phyloP scores from a whole-genome alignment of 2,797 vertebrate species.

The Halcyon badia region DNA sequence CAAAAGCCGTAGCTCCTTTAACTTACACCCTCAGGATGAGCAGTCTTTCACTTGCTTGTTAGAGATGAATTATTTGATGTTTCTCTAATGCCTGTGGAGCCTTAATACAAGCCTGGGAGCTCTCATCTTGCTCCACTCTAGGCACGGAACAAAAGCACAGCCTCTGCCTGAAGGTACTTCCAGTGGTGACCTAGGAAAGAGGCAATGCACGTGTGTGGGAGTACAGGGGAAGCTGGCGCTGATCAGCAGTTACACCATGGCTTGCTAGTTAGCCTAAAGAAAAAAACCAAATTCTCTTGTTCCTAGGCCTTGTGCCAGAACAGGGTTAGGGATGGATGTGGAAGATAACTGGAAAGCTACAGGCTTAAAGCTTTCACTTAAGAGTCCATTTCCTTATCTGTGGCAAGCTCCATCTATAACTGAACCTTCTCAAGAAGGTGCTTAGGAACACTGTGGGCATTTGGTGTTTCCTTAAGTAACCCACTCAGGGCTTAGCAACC shows the following conservation, averaged over 20 bases:
- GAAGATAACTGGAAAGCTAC: neutral
- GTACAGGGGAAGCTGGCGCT: neutral
- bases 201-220: rapidly evolving
- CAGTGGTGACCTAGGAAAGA: neutral
- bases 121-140: neutral
- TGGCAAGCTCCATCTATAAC: neutral
- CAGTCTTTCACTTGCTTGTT: neutral
- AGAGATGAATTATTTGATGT: neutral
- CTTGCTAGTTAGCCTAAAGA: neutral
- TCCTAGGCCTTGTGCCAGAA: neutral
- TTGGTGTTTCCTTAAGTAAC: neutral
- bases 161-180: neutral
- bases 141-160: neutral
- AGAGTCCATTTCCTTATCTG: rapidly evolving
- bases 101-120: neutral
- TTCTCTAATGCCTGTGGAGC: neutral
- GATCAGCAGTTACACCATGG: neutral
- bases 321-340: neutral
- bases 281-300: neutral
- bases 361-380: neutral
- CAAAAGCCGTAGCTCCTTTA: neutral
- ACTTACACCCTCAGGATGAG: neutral
- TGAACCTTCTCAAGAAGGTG: neutral
- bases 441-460: neutral
- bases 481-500: neutral